Evolutionary conservation across 2,797 vertebrate genomes (phyloP).

Genomic region (Pempheris klunzingeri): DNA sequence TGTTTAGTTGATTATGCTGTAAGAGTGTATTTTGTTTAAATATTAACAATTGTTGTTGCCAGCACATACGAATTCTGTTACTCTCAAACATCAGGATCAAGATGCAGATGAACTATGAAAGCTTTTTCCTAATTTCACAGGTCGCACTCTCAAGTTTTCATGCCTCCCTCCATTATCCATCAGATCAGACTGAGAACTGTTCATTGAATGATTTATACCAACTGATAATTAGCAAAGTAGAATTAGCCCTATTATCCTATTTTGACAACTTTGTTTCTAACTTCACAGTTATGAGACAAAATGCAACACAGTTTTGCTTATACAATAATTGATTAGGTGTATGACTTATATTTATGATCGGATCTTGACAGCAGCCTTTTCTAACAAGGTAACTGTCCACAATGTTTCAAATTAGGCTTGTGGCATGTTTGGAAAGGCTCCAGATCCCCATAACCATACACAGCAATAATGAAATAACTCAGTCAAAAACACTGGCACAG

Average conservation of each 20-base stretch:
- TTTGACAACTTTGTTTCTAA: no score
- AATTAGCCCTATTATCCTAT: no score
- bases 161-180: constrained; percentile 15
- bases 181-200: constrained; percentile 18
- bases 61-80: constrained; percentile 1
- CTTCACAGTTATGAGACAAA: constrained; percentile 16
- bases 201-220: constrained; percentile 36
- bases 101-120: constrained; percentile 23
- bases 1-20: not conserved
- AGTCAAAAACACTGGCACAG: not conserved
- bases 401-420: not conserved
- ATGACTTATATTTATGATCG: not conserved
- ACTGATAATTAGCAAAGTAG: constrained; percentile 43
- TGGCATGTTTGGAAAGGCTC: not conserved
- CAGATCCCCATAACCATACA: not conserved
- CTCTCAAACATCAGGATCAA: constrained; percentile 8
- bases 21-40: constrained; percentile 3
- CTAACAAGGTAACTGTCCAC: not conserved
- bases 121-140: constrained; percentile 5
- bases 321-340: not conserved
- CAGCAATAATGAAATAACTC: not conserved
- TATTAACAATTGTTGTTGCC: constrained; percentile 20
- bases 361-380: not conserved
- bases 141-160: constrained; percentile 24
- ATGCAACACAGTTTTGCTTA: not conserved